Evolutionary conservation across 2,888 invertebrate species (phyloP).

Genomic region (Argyresthia goedartella): DNA sequence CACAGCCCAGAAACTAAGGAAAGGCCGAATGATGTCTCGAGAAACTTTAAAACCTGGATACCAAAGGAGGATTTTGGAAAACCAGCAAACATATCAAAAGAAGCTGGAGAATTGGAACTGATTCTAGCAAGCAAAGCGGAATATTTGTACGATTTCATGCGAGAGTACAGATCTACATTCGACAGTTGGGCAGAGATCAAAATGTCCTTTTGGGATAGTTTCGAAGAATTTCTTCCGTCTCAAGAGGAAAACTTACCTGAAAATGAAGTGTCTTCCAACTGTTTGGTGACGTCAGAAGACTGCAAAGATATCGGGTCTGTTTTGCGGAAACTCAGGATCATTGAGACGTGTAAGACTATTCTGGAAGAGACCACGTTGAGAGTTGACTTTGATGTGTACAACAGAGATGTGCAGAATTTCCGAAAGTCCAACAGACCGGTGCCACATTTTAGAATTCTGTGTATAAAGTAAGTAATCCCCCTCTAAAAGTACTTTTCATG

Average conservation of each 20-base stretch:
- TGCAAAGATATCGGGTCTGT: constrained; percentile 33
- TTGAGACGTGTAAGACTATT: constrained; percentile 25
- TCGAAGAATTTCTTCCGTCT: constrained; percentile 15
- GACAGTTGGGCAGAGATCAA: constrained; percentile 48
- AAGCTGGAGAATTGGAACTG: constrained; percentile 17
- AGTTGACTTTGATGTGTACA: constrained; percentile 55
- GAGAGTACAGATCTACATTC: constrained; percentile 23
- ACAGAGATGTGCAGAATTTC: constrained; percentile 49
- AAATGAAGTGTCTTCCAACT: constrained; percentile 19
- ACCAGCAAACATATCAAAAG: constrained; percentile 29
- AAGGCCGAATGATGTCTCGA: background rate
- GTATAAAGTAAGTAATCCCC: constrained; percentile 43
- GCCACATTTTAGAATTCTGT: constrained; percentile 53
- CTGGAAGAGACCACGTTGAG: constrained; percentile 22
- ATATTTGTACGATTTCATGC: constrained; percentile 35
- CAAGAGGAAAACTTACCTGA: constrained; percentile 18
- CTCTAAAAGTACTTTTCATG: no score
- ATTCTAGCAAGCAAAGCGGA: constrained; percentile 20
- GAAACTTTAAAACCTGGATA: constrained; percentile 24
- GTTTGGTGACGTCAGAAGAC: constrained; percentile 37
- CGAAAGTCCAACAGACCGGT: constrained; percentile 43
- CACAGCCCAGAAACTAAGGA: background rate
- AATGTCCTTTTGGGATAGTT: constrained; percentile 28
- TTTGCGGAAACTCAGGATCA: constrained; percentile 42
- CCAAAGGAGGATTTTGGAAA: constrained; percentile 47